These are phyloP conservation scores for Diaperis boleti DNA, from an alignment of 2,888 invertebrate genomes.

Conservation along the genomic window DNA sequence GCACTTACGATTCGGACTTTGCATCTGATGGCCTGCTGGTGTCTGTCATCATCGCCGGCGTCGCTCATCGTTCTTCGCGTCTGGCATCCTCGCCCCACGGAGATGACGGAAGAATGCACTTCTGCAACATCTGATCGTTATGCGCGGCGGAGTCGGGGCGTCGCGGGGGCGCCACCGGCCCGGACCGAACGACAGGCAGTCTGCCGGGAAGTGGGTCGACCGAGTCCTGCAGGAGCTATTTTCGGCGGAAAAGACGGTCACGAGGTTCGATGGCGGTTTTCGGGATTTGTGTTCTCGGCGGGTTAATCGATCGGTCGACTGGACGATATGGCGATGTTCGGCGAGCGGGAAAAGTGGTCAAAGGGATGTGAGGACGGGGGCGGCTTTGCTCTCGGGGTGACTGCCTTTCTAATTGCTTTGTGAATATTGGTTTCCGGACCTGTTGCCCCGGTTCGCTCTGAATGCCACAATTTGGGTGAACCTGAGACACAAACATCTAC, in stretches of 20 bases:
- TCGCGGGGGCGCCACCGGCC: constrained; percentile 39
- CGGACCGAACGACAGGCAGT: constrained; percentile 38
- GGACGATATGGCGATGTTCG: not conserved
- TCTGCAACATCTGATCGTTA: constrained; percentile 42
- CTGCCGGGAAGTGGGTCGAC: constrained; percentile 20
- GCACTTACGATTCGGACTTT: constrained; percentile 59
- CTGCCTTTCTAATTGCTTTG: too few species aligned
- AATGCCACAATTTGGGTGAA: too few species aligned
- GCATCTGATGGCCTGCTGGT: constrained; percentile 56
- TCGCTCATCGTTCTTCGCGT: constrained; percentile 39
- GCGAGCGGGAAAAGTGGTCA: too few species aligned
- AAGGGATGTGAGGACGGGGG: too few species aligned
- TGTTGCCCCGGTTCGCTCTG: too few species aligned
- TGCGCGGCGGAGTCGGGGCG: constrained; percentile 36
- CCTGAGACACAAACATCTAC: too few species aligned
- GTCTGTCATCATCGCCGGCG: constrained; percentile 46
- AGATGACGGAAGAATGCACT: constrained; percentile 36
- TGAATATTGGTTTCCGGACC: too few species aligned
- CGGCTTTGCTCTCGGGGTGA: too few species aligned
- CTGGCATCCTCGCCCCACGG: constrained; percentile 2
- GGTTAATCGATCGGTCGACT: not conserved
- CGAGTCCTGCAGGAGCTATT: constrained; percentile 7
- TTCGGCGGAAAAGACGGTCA: not conserved
- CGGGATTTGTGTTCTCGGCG: not conserved
- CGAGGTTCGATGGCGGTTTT: not conserved